A percentile compares a stretch with the other conserved stretches of the same genome.
Evolutionary conservation across 2,113 vertebrate genomes (phyloP).

Genomic region (Rhinoptilus africanus): DNA sequence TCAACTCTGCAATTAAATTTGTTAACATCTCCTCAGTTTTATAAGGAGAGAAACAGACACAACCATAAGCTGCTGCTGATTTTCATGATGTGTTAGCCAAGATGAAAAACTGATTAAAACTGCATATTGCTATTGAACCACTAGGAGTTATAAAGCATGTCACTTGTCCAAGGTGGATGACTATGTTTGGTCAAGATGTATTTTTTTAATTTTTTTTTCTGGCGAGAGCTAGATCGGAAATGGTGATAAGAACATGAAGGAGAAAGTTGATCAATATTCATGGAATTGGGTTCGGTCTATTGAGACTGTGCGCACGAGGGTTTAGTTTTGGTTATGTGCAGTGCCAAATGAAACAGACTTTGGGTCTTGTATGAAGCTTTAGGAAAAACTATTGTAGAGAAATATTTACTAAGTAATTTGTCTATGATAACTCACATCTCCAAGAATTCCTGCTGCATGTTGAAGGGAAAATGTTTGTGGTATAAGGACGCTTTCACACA

Average conservation of each 20-base stretch:
- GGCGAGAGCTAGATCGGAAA: neutral
- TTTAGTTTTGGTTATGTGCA: neutral
- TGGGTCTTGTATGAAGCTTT: neutral
- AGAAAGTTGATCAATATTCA: neutral
- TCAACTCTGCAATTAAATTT: neutral
- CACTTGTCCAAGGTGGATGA: neutral
- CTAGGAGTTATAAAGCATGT: neutral
- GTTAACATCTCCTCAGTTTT: neutral
- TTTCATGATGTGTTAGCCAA: neutral
- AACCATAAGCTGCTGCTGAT: neutral
- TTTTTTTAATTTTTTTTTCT: neutral
- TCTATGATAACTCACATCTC: neutral
- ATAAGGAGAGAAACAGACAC: neutral
- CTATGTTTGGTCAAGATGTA: neutral
- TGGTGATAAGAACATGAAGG: neutral
- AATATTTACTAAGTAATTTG: neutral
- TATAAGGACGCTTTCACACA: neutral
- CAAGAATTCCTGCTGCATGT: neutral
- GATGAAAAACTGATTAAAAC: neutral
- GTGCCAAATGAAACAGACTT: neutral
- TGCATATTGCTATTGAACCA: neutral
- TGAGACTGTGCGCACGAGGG: neutral
- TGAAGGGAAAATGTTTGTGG: neutral
- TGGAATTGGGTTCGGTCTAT: accelerated
- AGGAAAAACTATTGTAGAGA: neutral